Evolutionary conservation across 2,113 vertebrate genomes (phyloP).

Genomic region (Nyctibius bracteatus): DNA sequence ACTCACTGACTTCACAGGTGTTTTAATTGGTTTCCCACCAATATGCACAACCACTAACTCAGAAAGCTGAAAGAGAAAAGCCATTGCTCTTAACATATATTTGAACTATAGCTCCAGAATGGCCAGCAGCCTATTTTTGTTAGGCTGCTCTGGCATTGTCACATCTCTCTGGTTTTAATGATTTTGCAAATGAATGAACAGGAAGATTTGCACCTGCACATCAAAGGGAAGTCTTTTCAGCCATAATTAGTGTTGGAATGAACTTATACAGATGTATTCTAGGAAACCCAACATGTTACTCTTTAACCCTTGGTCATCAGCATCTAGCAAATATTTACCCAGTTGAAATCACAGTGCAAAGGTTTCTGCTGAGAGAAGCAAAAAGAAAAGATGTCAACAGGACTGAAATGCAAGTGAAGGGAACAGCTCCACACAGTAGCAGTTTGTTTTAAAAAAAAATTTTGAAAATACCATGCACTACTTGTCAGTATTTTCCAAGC

Average conservation of each 20-base stretch:
- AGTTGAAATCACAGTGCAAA: conserved; percentile 60
- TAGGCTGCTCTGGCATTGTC: not conserved
- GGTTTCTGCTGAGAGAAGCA: conserved; percentile 40
- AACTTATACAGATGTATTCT: not conserved
- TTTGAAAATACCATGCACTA: not conserved
- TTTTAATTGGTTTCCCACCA: not conserved
- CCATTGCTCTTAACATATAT: not conserved
- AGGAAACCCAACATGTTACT: conserved; percentile 18
- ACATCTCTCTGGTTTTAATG: not conserved
- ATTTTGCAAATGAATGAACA: not conserved
- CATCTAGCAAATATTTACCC: conserved; percentile 53
- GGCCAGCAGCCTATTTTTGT: not conserved
- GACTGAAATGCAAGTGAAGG: not conserved
- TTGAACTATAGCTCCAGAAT: not conserved
- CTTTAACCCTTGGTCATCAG: conserved; percentile 57
- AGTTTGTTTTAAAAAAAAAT: not conserved
- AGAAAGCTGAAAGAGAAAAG: not conserved
- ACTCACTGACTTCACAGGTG: not conserved
- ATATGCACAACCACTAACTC: not conserved
- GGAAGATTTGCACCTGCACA: not conserved
- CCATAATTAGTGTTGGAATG: not conserved
- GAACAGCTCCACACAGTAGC: not conserved
- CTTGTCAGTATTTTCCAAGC: not conserved
- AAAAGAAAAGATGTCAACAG: not conserved
- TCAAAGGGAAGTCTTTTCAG: not conserved